Evolutionary conservation across 2,888 invertebrate species (phyloP).

Genomic region (Ectemnius lituratus): DNA sequence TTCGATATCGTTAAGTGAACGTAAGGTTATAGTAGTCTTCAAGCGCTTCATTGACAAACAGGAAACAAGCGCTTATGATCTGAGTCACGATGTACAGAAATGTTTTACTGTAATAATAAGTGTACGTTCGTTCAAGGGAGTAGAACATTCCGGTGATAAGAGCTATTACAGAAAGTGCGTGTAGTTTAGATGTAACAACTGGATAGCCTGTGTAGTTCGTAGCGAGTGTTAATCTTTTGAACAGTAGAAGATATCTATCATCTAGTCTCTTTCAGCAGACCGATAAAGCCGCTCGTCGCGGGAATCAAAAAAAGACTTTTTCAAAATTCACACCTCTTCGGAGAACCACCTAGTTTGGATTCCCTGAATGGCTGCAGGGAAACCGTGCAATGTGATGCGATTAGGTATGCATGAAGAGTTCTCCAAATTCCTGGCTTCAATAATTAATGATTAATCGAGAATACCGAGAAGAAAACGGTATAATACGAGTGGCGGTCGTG

Average conservation of each 20-base stretch:
- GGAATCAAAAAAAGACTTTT: not conserved
- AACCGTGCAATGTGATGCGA: constrained; percentile 76
- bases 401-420: constrained; percentile 75
- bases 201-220: not conserved
- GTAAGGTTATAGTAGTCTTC: not conserved
- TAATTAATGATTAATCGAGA: not conserved
- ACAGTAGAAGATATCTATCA: not conserved
- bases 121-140: constrained; percentile 35
- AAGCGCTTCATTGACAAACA: not conserved
- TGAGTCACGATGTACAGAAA: constrained; percentile 1
- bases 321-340: not conserved
- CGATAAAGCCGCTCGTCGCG: not conserved
- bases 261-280: too few relatives aligned
- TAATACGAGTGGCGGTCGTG: not conserved
- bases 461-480: not conserved
- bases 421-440: constrained; percentile 32
- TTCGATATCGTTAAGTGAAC: too few relatives aligned
- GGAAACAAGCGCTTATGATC: not conserved
- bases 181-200: not conserved
- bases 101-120: constrained; percentile 35
- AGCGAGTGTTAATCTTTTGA: not conserved
- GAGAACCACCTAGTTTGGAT: constrained; percentile 79
- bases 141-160: constrained; percentile 4
- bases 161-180: constrained; percentile 10
- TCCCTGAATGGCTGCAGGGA: constrained; percentile 84